Evolutionary conservation across 2,888 invertebrate species (phyloP).

Genomic region (Troides helena): DNA sequence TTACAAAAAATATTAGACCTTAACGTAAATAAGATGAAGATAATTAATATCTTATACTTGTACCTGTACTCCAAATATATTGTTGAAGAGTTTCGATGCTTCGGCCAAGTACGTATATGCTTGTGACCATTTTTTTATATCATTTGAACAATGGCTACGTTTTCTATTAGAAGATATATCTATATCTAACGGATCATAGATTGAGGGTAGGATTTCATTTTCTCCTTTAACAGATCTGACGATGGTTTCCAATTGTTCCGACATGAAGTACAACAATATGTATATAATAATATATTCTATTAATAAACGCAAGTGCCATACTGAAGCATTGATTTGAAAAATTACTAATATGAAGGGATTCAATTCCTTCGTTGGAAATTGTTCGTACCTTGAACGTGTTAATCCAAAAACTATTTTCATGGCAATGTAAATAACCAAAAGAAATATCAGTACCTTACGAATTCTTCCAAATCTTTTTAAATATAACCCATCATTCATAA

Average conservation of each 20-base stretch:
- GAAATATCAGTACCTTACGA: neutral
- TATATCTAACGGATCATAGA: neutral
- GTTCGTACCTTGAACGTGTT: neutral
- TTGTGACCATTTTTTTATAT: slow-evolving; percentile 16
- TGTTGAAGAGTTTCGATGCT: slow-evolving; percentile 10
- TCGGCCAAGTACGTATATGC: slow-evolving; percentile 11
- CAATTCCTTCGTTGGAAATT: neutral
- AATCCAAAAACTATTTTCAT: neutral
- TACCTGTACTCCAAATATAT: slow-evolving; percentile 26
- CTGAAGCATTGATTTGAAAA: neutral
- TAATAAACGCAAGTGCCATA: slow-evolving; percentile 7
- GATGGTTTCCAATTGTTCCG: slow-evolving; percentile 16
- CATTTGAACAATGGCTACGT: neutral
- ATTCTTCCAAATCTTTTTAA: slow-evolving; percentile 7
- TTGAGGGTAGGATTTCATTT: neutral
- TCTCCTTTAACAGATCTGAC: slow-evolving; percentile 5
- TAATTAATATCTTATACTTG: neutral
- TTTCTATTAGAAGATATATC: neutral
- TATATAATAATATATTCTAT: slow-evolving; percentile 10
- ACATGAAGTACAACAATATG: slow-evolving; percentile 4
- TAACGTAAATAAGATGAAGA: neutral
- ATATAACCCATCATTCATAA: slow-evolving; percentile 4
- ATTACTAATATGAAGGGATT: neutral
- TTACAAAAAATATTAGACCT: neutral
- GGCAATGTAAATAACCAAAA: neutral